A percentile compares a stretch with the other conserved stretches of the same genome.
phyloP scores from a whole-genome alignment of 1,140 invertebrate species.

The Dendroctonus valens region DNA sequence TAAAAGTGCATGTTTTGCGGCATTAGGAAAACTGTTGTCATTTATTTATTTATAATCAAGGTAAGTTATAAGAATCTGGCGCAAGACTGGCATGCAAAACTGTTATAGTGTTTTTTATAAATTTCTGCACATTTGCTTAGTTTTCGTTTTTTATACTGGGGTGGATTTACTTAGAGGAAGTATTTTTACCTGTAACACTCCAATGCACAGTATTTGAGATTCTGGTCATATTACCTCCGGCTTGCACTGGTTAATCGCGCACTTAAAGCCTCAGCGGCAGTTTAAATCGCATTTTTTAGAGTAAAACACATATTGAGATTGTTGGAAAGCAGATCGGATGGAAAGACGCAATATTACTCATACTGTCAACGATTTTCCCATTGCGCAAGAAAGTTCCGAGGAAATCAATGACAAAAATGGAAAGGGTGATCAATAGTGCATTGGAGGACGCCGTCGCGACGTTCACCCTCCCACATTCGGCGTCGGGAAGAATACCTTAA shows the following conservation, averaged over 20 bases:
- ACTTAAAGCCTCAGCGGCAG: not conserved
- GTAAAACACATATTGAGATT: too few relatives aligned
- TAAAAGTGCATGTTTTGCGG: not conserved
- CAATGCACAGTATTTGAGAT: conserved; percentile 1
- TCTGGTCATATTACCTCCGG: too few relatives aligned
- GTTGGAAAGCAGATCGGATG: too few relatives aligned
- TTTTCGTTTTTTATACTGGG: not conserved
- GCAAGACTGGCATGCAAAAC: not conserved
- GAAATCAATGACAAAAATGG: not conserved
- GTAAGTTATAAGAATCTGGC: too few relatives aligned
- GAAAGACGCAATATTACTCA: conserved; percentile 5
- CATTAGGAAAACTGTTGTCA: too few relatives aligned
- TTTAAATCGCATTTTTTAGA: too few relatives aligned
- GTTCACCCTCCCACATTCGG: not conserved
- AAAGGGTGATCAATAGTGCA: conserved; percentile 5
- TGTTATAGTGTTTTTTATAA: not conserved
- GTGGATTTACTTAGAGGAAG: not conserved
- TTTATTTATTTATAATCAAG: not conserved
- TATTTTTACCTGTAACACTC: not conserved
- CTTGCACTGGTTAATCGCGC: not conserved
- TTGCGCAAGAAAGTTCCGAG: not conserved
- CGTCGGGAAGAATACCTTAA: too few relatives aligned
- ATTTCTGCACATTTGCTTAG: not conserved
- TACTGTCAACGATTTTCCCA: conserved; percentile 1
- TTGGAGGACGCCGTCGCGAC: conserved; percentile 5